Base-by-base conservation (phyloP, 2,113 vertebrate species). In the Columba janthina region DNA sequence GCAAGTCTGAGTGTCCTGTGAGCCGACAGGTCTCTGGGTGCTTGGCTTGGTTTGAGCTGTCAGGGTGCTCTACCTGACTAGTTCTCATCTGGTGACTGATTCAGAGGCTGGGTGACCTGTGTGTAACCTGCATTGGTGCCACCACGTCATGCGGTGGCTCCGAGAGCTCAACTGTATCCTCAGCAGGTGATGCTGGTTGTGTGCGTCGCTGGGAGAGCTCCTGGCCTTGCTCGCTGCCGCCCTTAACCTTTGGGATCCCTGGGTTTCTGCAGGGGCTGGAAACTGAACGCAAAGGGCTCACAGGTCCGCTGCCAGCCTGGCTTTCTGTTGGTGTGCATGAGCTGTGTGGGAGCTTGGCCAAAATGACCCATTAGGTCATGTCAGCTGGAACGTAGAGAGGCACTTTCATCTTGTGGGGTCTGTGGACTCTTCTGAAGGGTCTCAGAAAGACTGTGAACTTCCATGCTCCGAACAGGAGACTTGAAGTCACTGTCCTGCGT, bases 201-300 rank as follows among this genome's bases (percentile, higher is more conserved):
- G 1, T 0, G 0, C 4, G 18, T 24, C 38, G 61, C 42, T 58
- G 62, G 38, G 44, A 80, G 32, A 73, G 25, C 1, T 4, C 22
- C 7, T 44, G 61, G 50, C 64, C 18, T 40, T 18, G 42, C 57
- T 66, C 2, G 2, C 64, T 28, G 58, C 13, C 57, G 54, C 29
- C 3, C 5, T 17, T 62, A 29, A 5, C 48, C 31, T 62, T 16
- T 6, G 17, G 64, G 54, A 29, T n/a, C n/a, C 26, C 5, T 15
- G 11, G 21, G 5, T 40, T 62, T 65, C 72, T 58, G 44, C 15
- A 42, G 70, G 12, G 3, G 4, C 22, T 38, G 10, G 50, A 48
- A 60, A 19, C 72, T 21, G 76, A 34, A 18, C 2, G 4, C 28
- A 12, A 31, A 32, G 26, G 12, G 36, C 44, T 85, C 9, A 0